Base-by-base conservation (phyloP, 1,140 invertebrate genomes). In the Trichogramma pretiosum region DNA sequence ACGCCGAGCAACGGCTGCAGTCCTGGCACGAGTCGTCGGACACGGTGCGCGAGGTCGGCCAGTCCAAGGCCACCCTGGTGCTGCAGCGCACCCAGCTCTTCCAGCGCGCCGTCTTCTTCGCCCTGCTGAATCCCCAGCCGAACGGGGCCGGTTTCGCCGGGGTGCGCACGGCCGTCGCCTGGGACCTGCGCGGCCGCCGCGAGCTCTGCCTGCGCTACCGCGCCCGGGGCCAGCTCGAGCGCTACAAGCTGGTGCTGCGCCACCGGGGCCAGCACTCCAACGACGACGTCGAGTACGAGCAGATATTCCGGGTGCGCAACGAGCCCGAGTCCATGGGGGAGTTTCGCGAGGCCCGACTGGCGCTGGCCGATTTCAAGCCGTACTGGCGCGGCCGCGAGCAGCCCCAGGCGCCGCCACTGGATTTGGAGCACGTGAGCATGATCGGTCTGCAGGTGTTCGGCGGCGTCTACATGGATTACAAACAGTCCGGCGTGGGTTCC, bases 111-210 rank as follows among this genome's bases (percentile, higher is more conserved):
- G 66, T 85, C 55, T 77, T 85, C 47, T 85, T 84, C 53, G 75
- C 77, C 3, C 55, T 84, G 13, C 59, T 85, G 5, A 83, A 83
- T 60, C 82, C 82, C 5, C 81, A 84, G 62, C 67, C 75, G 8
- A 83, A 84, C 52, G 82, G 82, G 2, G 83, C 83, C 23, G 79
- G 80, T 5, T 84, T 85, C 62, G 81, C 81, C 32, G 82, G 82
- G 9, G 70, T 81, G 38, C 61, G 73, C 28, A 76, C 66, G 1
- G 41, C 60, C 5, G 67, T 67, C 4, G 36, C 64, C 18, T 58
- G 74, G 10, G 62, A 84, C 61, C 56, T 84, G 2, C 67, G 65
- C 0, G 60, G 61, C 14, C 75, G 70, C 50, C 60, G 63, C 2
- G 72, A 70, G 44, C 62, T 85, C 17, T 64, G 74, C 50, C 63